Base-by-base conservation (phyloP, 37 sponge, comb jelly and placozoan species). In the Lycopodina hypogea region DNA sequence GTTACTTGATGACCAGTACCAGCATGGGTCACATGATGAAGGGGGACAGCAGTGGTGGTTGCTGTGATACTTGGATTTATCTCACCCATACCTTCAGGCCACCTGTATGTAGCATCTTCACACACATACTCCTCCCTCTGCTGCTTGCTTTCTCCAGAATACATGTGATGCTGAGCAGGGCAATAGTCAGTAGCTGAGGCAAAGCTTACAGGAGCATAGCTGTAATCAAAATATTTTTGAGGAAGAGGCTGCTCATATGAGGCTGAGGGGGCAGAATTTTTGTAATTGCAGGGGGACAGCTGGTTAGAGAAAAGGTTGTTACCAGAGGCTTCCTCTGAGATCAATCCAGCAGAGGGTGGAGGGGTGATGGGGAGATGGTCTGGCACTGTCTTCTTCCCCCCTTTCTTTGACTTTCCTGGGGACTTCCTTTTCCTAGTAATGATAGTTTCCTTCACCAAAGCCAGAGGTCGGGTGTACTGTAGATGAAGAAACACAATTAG, bases 371-470 rank as follows among this genome's bases (percentile, higher is more conserved):
- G 50, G 21, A 71, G 35, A 30, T 42, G n/a, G 2, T 40, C 7
- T 22, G 65, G 14, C 26, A 26, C 32, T 0, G 8, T 14, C 23
- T 69, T 80, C 57, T 74, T 86, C 37, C 42, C 52, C 48, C 77
- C 75, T 56, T 86, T 86, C 42, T 70, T 71, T 12, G 79, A 69
- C 32, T 86, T 86, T 22, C 61, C 35, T 3, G 64, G 40, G 0
- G 84, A 75, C 64, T 90, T 90, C 18, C 97, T 62, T 45, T 97
- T 97, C 3, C 97, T 42, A 33, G 97, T 97, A 74, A 89, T 81
- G 17, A 97, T 97, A 55, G 84, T 80, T 55, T 94, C 95, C 81
- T 97, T 97, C 67, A 87, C 86, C 35, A 97, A 85, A 29, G 87
- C 76, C 36, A 92, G 85, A 1, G 97, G 97, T 21, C 97, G 78